A percentile compares a stretch with the other conserved stretches of the same genome.
Conservation (phyloP, 2,888 invertebrate genomes). For the Galerucella pusilla region DNA sequence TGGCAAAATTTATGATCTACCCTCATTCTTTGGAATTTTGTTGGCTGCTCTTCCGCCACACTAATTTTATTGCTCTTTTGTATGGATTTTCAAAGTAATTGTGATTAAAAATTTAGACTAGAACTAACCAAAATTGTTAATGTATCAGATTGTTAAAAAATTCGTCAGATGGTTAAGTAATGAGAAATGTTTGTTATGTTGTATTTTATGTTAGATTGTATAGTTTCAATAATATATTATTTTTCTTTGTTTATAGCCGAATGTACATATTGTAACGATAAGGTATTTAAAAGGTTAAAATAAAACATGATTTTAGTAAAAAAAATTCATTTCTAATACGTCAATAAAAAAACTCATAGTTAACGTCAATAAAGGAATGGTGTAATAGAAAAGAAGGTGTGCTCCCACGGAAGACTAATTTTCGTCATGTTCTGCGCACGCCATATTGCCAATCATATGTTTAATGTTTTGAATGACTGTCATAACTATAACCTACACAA, state of each 20-base stretch:
- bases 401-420: too few species aligned
- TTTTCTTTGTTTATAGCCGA: constrained; percentile 47
- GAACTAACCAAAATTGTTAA: constrained; percentile 27
- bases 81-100: constrained; percentile 21
- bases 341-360: too few species aligned
- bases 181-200: constrained; percentile 42
- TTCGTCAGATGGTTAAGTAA: constrained; percentile 32
- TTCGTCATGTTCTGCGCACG: too few species aligned
- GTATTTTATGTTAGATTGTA: constrained; percentile 48
- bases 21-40: too few species aligned
- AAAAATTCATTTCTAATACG: neutral
- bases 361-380: too few species aligned
- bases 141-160: constrained; percentile 22
- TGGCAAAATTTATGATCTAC: too few species aligned
- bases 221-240: constrained; percentile 48
- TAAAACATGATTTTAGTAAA: neutral
- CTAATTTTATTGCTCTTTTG: constrained; percentile 13
- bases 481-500: too few species aligned
- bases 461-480: too few species aligned
- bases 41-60: too few species aligned
- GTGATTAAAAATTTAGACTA: constrained; percentile 21
- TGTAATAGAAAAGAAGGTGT: too few species aligned
- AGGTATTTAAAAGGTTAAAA: constrained; percentile 45
- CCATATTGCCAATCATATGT: too few species aligned
- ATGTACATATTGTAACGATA: constrained; percentile 48